phyloP scores from a whole-genome alignment of 2,113 vertebrate species.

The Tautogolabrus adspersus region DNA sequence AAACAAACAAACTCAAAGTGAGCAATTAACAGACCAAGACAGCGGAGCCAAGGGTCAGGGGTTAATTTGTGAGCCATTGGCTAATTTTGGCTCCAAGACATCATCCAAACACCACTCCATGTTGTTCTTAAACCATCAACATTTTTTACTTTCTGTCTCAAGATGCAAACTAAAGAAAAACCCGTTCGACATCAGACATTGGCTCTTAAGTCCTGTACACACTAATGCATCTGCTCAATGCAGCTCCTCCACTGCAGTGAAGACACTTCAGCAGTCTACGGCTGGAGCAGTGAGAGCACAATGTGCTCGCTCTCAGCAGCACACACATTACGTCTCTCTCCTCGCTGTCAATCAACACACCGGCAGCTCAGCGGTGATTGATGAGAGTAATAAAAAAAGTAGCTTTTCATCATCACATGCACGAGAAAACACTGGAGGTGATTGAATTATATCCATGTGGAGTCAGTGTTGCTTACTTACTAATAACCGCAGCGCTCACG shows the following conservation, averaged over 20 bases:
- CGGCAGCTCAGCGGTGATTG: constrained; percentile 11
- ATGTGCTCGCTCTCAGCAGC: constrained; percentile 34
- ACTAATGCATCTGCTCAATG: background rate
- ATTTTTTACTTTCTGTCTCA: background rate
- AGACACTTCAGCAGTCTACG: constrained; percentile 1
- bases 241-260: constrained; percentile 50
- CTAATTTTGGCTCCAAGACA: background rate
- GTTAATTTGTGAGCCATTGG: background rate
- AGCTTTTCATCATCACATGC: constrained; percentile 10
- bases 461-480: constrained; percentile 32
- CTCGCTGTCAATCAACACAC: constrained; percentile 31
- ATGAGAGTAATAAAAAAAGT: constrained; percentile 13
- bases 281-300: constrained; percentile 27
- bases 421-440: background rate
- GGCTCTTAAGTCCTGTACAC: background rate
- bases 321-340: constrained; percentile 31
- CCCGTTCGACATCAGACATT: constrained; percentile 35
- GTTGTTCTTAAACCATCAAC: background rate
- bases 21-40: background rate
- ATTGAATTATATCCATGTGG: constrained; percentile 10
- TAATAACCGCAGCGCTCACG: constrained; percentile 69
- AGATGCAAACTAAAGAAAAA: constrained; percentile 27
- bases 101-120: background rate
- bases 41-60: constrained; percentile 10
- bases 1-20: constrained; percentile 20